Conservation (phyloP, 2,797 vertebrate species). For the Eulemur albifrons region DNA sequence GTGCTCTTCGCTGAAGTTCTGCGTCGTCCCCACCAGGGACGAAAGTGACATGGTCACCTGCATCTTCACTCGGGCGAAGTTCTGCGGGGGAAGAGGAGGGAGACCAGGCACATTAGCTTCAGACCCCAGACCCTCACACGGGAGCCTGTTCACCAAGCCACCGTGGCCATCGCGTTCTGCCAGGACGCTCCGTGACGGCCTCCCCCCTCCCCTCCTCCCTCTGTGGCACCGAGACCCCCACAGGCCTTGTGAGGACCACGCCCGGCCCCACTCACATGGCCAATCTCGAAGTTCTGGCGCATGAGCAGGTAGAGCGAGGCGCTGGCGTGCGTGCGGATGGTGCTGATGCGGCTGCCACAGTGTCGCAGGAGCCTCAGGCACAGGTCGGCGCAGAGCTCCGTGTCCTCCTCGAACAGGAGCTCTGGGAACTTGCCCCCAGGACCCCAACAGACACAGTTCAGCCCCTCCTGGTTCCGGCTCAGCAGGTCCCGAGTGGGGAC, state of each 20-base stretch:
- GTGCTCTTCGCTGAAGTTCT: constrained; percentile 94
- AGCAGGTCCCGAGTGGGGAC: neutral
- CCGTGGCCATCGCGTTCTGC: neutral
- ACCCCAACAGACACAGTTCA: neutral
- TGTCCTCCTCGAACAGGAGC: constrained; percentile 96
- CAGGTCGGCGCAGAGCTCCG: constrained; percentile 93
- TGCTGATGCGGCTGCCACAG: constrained; percentile 90
- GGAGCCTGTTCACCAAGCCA: neutral
- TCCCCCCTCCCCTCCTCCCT: rapidly evolving
- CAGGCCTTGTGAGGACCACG: neutral
- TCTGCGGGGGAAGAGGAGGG: constrained; percentile 80
- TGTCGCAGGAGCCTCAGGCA: constrained; percentile 93
- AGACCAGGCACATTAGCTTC: rapidly evolving
- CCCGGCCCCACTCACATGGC: constrained; percentile 86
- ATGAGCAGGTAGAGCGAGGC: constrained; percentile 96
- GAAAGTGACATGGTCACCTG: constrained; percentile 96
- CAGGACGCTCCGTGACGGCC: rapidly evolving
- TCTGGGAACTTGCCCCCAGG: constrained; percentile 89
- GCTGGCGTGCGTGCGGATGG: constrained; percentile 91
- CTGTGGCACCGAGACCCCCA: rapidly evolving
- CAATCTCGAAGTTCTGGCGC: constrained; percentile 96
- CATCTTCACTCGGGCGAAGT: constrained; percentile 97
- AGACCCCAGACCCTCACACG: neutral
- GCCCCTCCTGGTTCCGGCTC: rapidly evolving
- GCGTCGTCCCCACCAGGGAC: constrained; percentile 92